Evolutionary conservation across 2,888 invertebrate species (phyloP).

Genomic region (Heliconius aoede): DNA sequence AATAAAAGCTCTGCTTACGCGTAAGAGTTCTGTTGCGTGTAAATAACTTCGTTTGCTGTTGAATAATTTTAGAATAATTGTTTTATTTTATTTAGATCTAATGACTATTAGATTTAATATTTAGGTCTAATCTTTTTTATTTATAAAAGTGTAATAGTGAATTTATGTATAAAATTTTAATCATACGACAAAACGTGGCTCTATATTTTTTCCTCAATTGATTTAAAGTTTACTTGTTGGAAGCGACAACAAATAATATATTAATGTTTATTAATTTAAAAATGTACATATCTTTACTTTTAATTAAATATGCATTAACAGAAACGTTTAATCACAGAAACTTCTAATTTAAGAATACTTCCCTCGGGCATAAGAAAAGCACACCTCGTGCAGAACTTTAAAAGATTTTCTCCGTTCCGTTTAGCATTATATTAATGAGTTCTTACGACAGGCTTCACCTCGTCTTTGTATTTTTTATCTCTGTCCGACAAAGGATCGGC

Average conservation of each 20-base stretch:
- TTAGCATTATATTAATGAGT: slow-evolving; percentile 28
- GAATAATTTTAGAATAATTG: no score
- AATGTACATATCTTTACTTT: neutral
- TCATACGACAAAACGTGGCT: no score
- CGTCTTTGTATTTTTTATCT: slow-evolving; percentile 14
- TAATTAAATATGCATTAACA: neutral
- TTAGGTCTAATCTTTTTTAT: no score
- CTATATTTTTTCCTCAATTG: no score
- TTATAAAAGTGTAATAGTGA: no score
- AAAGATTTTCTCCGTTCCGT: neutral
- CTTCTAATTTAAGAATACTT: slow-evolving; percentile 3
- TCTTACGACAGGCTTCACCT: slow-evolving; percentile 12
- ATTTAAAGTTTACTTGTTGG: no score
- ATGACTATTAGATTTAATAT: no score
- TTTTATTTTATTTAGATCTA: no score
- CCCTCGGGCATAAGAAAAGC: neutral
- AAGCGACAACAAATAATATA: no score
- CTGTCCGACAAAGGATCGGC: slow-evolving; percentile 37
- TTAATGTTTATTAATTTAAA: no score
- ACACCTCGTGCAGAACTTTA: slow-evolving; percentile 1
- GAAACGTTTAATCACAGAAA: neutral
- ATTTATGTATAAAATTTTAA: no score
- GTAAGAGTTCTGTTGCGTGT: neutral
- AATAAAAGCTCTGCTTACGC: neutral
- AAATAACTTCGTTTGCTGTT: no score